These are phyloP conservation scores for Trogon melanurus DNA, from an alignment of 2,113 vertebrate genomes.

Conservation along the genomic window DNA sequence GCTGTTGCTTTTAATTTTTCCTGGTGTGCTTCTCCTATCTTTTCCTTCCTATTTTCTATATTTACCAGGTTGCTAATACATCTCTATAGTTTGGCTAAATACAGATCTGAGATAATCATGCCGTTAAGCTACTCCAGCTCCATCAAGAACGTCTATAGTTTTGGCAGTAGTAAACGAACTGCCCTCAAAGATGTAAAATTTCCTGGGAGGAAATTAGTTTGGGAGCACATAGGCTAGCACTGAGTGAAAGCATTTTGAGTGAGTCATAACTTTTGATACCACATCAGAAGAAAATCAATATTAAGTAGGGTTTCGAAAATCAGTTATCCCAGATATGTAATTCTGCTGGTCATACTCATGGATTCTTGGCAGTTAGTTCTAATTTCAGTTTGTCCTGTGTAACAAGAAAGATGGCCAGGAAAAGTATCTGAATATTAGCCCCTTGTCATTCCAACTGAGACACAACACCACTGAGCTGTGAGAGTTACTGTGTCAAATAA, in stretches of 20 bases:
- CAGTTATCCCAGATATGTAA: background rate
- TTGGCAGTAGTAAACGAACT: background rate
- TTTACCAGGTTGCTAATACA: background rate
- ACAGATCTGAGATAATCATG: background rate
- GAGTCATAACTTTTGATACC: background rate
- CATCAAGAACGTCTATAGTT: background rate
- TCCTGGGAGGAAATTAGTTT: background rate
- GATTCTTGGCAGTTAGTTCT: background rate
- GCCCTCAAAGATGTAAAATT: background rate
- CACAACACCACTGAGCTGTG: background rate
- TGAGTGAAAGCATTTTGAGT: background rate
- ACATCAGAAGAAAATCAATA: background rate
- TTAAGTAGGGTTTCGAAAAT: background rate
- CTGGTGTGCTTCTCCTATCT: background rate
- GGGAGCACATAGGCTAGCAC: background rate
- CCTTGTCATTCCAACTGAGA: background rate
- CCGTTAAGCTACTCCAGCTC: background rate
- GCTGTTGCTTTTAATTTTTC: background rate
- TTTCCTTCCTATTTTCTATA: background rate
- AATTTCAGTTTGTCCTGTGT: background rate
- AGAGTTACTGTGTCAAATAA: background rate
- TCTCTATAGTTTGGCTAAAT: background rate
- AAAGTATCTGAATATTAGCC: background rate
- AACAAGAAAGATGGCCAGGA: background rate
- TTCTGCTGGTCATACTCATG: background rate